Conservation (phyloP, 2,113 vertebrate genomes). For the Microtus ochrogaster region DNA sequence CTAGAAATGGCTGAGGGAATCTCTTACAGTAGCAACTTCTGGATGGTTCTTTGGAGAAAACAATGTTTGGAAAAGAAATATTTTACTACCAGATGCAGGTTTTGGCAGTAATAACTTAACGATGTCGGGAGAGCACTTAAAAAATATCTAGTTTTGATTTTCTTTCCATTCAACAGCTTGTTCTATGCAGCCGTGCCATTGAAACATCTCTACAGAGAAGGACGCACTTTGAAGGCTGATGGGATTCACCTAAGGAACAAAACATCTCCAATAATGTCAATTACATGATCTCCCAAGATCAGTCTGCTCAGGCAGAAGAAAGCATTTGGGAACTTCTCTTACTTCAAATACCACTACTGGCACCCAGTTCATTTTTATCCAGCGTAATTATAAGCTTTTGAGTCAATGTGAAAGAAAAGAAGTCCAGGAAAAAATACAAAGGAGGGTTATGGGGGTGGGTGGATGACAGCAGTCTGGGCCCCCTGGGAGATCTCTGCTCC, state of each 20-base stretch:
- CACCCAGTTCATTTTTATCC: neutral
- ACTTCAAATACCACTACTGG: neutral
- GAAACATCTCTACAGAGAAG: neutral
- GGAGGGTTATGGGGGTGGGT: neutral
- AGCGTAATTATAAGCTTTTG: neutral
- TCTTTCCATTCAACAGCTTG: neutral
- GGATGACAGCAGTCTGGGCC: conserved; percentile 73
- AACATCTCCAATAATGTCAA: neutral
- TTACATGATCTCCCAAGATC: neutral
- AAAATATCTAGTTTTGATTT: conserved; percentile 51
- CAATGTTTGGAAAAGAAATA: conserved; percentile 54
- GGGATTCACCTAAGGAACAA: neutral
- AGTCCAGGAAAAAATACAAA: neutral
- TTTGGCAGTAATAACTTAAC: conserved; percentile 43
- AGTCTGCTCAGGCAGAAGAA: neutral
- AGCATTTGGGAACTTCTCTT: neutral
- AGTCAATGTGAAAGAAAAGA: neutral
- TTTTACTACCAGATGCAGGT: conserved; percentile 59
- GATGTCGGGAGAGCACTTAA: conserved; percentile 21
- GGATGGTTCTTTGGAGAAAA: conserved; percentile 54
- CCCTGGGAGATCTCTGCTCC: conserved; percentile 62
- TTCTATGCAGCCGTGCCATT: conserved; percentile 5
- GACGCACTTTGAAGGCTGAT: neutral
- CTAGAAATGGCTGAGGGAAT: neutral
- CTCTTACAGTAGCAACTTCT: conserved; percentile 53